These are phyloP conservation scores for Pteronotus mesoamericanus DNA, from an alignment of 2,797 vertebrate species.

Conservation along the genomic window DNA sequence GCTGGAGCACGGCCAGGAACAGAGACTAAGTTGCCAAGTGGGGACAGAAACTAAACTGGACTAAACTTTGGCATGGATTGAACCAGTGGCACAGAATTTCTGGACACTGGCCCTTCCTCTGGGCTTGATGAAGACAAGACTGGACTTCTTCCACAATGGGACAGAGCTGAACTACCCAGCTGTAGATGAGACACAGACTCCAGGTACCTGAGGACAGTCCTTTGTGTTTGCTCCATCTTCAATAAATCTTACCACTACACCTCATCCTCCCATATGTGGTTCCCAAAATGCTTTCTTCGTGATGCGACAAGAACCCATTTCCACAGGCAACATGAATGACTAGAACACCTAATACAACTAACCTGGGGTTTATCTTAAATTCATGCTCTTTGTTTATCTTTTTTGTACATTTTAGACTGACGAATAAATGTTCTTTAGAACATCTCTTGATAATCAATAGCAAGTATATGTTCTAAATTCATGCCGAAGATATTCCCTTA, in stretches of 20 bases:
- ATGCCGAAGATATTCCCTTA: constrained; percentile 54
- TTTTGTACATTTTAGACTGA: constrained; percentile 78
- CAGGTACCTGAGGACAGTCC: background rate
- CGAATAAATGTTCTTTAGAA: constrained; percentile 79
- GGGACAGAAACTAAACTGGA: background rate
- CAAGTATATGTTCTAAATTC: constrained; percentile 42
- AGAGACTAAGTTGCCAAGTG: background rate
- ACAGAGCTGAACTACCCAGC: background rate
- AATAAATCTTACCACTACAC: background rate
- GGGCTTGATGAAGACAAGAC: background rate
- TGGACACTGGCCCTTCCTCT: background rate
- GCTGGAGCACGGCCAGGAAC: background rate
- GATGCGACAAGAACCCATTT: background rate
- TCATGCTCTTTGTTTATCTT: constrained; percentile 82
- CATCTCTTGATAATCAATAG: constrained; percentile 4
- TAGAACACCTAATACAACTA: background rate
- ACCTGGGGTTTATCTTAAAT: constrained; percentile 83
- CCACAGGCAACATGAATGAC: background rate
- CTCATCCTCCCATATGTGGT: background rate
- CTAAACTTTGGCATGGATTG: background rate
- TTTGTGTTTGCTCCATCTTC: background rate
- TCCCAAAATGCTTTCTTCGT: background rate
- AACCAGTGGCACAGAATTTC: background rate
- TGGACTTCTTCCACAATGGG: background rate
- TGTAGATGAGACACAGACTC: background rate